Base-by-base conservation (phyloP, 2,888 invertebrate genomes). In the Morpho achilles region DNA sequence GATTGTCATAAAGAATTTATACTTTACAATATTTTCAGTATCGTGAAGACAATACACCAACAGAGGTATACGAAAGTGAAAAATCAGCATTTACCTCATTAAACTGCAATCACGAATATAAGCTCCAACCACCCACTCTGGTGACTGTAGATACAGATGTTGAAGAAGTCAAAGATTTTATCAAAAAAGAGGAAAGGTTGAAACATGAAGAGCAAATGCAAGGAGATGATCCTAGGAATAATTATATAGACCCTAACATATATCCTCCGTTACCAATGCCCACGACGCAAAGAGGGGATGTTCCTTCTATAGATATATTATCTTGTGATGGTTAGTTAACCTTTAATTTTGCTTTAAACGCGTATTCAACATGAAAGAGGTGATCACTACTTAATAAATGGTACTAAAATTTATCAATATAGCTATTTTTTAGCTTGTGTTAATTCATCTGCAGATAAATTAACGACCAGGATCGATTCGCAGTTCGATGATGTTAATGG, bases 21-120 rank as follows among this genome's bases (percentile, higher is more conserved):
- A 10, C 42, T 9, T 22, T 42, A 45, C 45, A 16, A 50, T 59
- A 59, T 51, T 46, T 74, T 50, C 77, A 94, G 94, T 92, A 91
- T 65, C 92, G 92, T 59, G 93, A 93, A 77, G 91, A 92, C 74
- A 92, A 92, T 61, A 91, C 93, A 50, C 87, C 87, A 7, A 81
- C 93, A 45, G 90, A 92, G 74, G 80, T 93, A 10, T 92, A 91
- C 59, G 83, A 82, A 22, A 90, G 82, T 51, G 80, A 92, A 64
- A 80, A 76, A 49, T 86, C 86, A 47, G 92, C 92, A 0, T 69
- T 93, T 41, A 87, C 90, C 50, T 82, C 91, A 22, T 79, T 92
- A 49, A 87, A 83, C 61, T 93, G 93, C 66, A 85, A 74, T 56
- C 70, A 79, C 59, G 70, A 78, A 57, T 67, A 71, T 0, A 64